These are phyloP conservation scores for Melitaea athalia DNA, from an alignment of 2,888 invertebrate genomes.

Conservation along the genomic window DNA sequence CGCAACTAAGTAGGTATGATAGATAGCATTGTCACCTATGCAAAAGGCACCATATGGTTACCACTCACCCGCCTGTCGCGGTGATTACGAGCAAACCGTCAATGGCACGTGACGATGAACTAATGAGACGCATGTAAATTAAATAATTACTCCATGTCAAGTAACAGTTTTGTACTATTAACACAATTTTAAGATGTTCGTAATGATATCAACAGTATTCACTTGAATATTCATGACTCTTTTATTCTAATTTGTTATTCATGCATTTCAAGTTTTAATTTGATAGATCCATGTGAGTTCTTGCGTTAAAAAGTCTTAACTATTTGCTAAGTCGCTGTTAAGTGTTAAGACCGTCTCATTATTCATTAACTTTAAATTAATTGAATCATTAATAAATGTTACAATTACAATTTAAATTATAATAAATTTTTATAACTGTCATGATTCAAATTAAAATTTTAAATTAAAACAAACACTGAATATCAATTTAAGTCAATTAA, in stretches of 20 bases:
- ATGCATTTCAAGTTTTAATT: not conserved
- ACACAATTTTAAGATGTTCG: too few species aligned
- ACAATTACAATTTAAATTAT: not conserved
- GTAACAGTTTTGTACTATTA: too few species aligned
- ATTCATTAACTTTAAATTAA: not conserved
- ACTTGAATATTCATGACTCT: not conserved
- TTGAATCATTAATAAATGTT: not conserved
- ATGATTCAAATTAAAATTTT: not conserved
- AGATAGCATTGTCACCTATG: too few species aligned
- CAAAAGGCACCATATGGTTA: too few species aligned
- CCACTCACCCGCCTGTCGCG: too few species aligned
- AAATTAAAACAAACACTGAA: slow-evolving; percentile 2
- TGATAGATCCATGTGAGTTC: not conserved
- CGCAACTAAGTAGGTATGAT: too few species aligned
- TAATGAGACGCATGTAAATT: too few species aligned
- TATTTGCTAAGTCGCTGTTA: not conserved
- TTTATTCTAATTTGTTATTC: not conserved
- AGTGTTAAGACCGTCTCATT: not conserved
- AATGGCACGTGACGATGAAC: too few species aligned
- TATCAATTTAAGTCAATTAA: not conserved
- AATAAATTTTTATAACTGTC: not conserved
- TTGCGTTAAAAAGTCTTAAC: not conserved
- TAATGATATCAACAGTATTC: too few species aligned
- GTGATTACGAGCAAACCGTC: too few species aligned
- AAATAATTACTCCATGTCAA: too few species aligned